Percentiles rank a stretch among this genome's conserved stretches.
These are phyloP conservation scores for Meiosimyza platycephala DNA, from an alignment of 2,888 invertebrate genomes.

Conservation along the genomic window DNA sequence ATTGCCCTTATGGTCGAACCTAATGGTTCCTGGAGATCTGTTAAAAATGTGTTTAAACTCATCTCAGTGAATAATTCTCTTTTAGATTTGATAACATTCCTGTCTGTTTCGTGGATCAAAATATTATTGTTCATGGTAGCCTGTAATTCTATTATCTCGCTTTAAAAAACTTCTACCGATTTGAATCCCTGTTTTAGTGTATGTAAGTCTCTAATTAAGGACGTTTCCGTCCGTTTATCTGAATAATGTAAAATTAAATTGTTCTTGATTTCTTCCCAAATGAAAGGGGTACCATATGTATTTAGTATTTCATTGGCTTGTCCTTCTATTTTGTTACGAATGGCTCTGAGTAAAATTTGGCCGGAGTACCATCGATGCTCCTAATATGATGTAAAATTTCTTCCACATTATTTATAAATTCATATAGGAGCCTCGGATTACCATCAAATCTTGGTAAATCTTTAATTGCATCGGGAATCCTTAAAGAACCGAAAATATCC, in stretches of 20 bases:
- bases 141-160: too few species aligned
- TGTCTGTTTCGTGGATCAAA: too few species aligned
- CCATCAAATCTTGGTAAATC: conserved; percentile 38
- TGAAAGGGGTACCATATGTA: conserved; percentile 42
- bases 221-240: conserved; percentile 43
- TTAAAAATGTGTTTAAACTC: too few species aligned
- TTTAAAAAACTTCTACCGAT: too few species aligned
- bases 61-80: too few species aligned
- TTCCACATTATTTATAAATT: conserved; percentile 42
- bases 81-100: too few species aligned
- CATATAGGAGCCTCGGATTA: conserved; percentile 30
- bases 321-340: conserved; percentile 44
- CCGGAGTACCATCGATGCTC: conserved; percentile 32
- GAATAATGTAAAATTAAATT: conserved; percentile 43
- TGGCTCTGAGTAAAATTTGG: conserved; percentile 38
- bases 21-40: too few species aligned
- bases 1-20: too few species aligned
- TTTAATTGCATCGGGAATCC: conserved; percentile 44
- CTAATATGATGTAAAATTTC: conserved; percentile 37
- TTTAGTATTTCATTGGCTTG: conserved; percentile 44
- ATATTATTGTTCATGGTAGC: too few species aligned
- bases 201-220: conserved; percentile 10
- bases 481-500: too few species aligned
- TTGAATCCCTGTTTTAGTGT: too few species aligned
- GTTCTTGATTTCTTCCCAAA: conserved; percentile 42